Evolutionary conservation across 2,113 vertebrate species (phyloP).

Genomic region (Epinephelus fuscoguttatus): DNA sequence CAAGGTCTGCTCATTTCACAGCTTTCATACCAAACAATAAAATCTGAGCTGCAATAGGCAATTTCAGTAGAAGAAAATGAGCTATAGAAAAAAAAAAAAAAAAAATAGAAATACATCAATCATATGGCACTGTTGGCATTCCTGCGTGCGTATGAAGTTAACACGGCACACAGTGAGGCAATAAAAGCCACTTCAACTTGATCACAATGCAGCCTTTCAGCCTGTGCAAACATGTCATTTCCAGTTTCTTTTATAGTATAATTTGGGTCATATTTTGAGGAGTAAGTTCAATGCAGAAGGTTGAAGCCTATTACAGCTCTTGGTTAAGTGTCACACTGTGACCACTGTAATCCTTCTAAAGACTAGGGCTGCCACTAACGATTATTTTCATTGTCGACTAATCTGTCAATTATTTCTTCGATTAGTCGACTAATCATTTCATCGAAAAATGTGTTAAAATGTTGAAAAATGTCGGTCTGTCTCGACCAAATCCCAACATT

Average conservation of each 20-base stretch:
- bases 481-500: no score
- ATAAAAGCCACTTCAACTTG: background rate
- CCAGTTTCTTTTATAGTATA: background rate
- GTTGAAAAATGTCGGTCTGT: no score
- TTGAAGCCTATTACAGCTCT: background rate
- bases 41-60: background rate
- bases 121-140: no score
- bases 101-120: background rate
- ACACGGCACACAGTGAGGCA: background rate
- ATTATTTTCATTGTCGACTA: no score
- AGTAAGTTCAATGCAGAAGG: background rate
- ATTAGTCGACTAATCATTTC: background rate
- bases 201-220: background rate
- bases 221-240: background rate
- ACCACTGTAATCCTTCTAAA: background rate
- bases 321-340: background rate
- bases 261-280: background rate
- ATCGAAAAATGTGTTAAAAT: no score
- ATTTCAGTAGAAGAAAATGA: background rate
- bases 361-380: no score
- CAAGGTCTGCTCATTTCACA: background rate
- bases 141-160: background rate
- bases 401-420: no score
- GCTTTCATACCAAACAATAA: background rate
- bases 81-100: background rate